Evolutionary conservation across 2,888 invertebrate species (phyloP), one percentile per base, ranked within the genome.

Genomic region (Aradus depressus): DNA sequence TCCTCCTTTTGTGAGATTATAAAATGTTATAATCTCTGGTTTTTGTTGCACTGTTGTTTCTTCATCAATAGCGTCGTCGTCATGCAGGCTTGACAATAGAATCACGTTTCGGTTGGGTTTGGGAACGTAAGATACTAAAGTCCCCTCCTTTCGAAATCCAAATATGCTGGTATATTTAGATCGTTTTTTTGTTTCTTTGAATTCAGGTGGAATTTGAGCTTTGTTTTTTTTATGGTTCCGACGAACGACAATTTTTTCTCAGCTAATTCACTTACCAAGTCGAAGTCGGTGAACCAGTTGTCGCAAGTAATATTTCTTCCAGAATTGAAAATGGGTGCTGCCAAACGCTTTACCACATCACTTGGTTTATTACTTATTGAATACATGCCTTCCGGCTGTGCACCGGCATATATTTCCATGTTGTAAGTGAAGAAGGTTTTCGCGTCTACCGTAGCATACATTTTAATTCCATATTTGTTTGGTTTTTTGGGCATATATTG

Each of bases 401-500:
- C 45, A n/a, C 58, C 57, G 37, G 32, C 45, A 44, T 57, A 59
- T n/a, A 58, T 42, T 41, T 59, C 58, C 37, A 58, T 32, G 22
- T 58, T 59, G 22, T 22, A 44, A 8, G 53, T 54, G 39, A 57
- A 58, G 41, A 43, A 57, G 8, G 31, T 47, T 43, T 43, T 52
- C 10, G 57, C 18, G 47, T 55, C 55, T 12, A 47, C 52, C 16
- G 55, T 19, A 25, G 59, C 66, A 1, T 64, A 66, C 23, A 60
- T 55, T 56, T 64, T 61, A 6, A 63, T 58, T 12, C 60, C 63
- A 57, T 64, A 62, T 57, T 62, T 63, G 10, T 58, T 59, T n/a
- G 62, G 63, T 51, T 65, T 65, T 5, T 53, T 57, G 23, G 62
- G 60, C 8, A 63, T 62, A 48, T 60, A 63, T 47, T 60, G 59